Evolutionary conservation across 2,113 vertebrate genomes (phyloP).

Genomic region (Leptosomus discolor): DNA sequence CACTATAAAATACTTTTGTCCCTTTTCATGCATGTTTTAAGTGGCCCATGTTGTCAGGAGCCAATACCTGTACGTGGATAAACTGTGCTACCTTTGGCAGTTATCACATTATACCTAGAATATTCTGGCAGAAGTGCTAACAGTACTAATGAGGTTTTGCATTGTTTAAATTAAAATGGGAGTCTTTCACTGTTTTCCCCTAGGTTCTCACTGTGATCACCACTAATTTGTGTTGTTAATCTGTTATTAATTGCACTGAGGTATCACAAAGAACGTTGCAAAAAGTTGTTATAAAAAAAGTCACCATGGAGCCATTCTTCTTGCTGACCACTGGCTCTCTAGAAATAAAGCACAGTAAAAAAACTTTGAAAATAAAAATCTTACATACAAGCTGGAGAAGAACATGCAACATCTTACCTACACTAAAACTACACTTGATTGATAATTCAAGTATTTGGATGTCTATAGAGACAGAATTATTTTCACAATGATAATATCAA

Average conservation of each 20-base stretch:
- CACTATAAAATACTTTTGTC: background rate
- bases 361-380: background rate
- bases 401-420: background rate
- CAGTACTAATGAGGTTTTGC: background rate
- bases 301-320: background rate
- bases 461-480: background rate
- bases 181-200: background rate
- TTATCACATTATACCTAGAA: background rate
- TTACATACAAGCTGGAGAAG: background rate
- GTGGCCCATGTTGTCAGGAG: background rate
- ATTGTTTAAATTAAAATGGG: background rate
- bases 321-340: background rate
- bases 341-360: background rate
- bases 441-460: background rate
- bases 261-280: fast-evolving
- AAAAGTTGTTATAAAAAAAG: background rate
- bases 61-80: background rate
- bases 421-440: background rate
- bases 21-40: background rate
- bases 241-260: background rate
- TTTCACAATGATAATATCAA: background rate
- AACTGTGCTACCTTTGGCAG: background rate
- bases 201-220: background rate
- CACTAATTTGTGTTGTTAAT: background rate
- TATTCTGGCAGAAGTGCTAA: background rate